Conservation (phyloP, 92 coral and sea anemone species). For the Porites cylindrica region DNA sequence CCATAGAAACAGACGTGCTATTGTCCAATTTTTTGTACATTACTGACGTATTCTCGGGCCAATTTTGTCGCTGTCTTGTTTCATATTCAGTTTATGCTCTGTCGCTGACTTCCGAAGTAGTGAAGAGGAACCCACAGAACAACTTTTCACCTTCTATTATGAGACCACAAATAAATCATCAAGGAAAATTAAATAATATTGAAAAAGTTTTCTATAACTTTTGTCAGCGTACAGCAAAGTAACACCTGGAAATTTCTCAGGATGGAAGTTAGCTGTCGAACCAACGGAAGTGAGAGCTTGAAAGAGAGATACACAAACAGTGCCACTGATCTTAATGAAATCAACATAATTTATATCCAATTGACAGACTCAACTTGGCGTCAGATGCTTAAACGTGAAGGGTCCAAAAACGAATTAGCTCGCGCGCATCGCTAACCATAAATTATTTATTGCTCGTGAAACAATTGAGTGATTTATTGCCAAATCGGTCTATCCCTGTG, state of each 20-base stretch:
- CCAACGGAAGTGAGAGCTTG: slow-evolving; percentile 76
- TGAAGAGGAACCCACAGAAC: slow-evolving; percentile 51
- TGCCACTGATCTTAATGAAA: slow-evolving; percentile 74
- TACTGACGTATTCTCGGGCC: not conserved
- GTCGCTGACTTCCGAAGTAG: slow-evolving; percentile 58
- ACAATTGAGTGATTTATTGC: slow-evolving; percentile 93
- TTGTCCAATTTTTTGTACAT: slow-evolving; percentile 18
- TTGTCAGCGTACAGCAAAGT: slow-evolving; percentile 78
- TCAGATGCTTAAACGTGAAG: slow-evolving; percentile 63
- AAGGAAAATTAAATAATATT: slow-evolving; percentile 82
- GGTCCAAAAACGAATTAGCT: slow-evolving; percentile 78
- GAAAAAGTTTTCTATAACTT: slow-evolving; percentile 83
- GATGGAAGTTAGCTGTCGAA: slow-evolving; percentile 71
- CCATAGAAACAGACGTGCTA: slow-evolving; percentile 14
- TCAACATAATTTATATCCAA: slow-evolving; percentile 73
- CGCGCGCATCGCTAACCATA: slow-evolving; percentile 47
- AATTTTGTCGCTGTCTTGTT: slow-evolving; percentile 23
- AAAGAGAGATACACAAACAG: slow-evolving; percentile 90
- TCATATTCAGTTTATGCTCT: slow-evolving; percentile 33
- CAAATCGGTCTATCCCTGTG: slow-evolving; percentile 77
- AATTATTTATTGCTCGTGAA: slow-evolving; percentile 68
- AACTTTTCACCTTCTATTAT: slow-evolving; percentile 72
- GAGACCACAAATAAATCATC: slow-evolving; percentile 86
- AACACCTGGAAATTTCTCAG: slow-evolving; percentile 90
- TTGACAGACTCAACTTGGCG: slow-evolving; percentile 65